Percentiles rank a stretch among this genome's conserved stretches.
Evolutionary conservation across 2,888 invertebrate species (phyloP).

Genomic region (Quadriops clusia): DNA sequence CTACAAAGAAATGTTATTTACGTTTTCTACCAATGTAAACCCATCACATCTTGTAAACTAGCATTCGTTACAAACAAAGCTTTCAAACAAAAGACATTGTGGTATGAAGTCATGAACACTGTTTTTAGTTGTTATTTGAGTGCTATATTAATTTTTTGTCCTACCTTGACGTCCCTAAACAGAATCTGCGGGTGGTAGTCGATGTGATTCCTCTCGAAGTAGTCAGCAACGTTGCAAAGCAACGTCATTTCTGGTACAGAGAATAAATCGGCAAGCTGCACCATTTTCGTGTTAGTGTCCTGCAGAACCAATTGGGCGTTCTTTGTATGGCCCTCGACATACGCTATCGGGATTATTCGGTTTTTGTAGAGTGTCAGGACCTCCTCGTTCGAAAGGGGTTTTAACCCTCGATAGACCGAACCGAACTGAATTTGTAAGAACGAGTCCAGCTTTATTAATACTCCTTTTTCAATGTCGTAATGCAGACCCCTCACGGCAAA

Average conservation of each 20-base stretch:
- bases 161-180: conserved; percentile 42
- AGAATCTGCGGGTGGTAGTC: conserved; percentile 93
- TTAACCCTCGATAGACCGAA: conserved; percentile 79
- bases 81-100: too few species aligned
- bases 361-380: conserved; percentile 76
- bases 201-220: conserved; percentile 77
- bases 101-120: too few species aligned
- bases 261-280: conserved; percentile 91
- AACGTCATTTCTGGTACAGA: conserved; percentile 94
- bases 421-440: conserved; percentile 95
- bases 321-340: conserved; percentile 70
- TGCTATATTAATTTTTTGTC: not conserved
- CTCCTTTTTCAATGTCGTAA: conserved; percentile 91
- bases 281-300: conserved; percentile 63
- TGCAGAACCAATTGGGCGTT: conserved; percentile 43
- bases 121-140: too few species aligned
- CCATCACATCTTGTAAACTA: too few species aligned
- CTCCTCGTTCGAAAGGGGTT: conserved; percentile 70
- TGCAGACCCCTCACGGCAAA: conserved; percentile 96
- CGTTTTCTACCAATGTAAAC: too few species aligned
- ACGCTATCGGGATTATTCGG: conserved; percentile 74
- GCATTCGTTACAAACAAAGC: too few species aligned
- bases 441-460: conserved; percentile 87
- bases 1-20: conserved; percentile 43
- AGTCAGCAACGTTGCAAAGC: conserved; percentile 87